A percentile compares a stretch with the other conserved stretches of the same genome.
Evolutionary conservation across 2,888 invertebrate genomes (phyloP).

Genomic region (Caenorhabditis wallacei): DNA sequence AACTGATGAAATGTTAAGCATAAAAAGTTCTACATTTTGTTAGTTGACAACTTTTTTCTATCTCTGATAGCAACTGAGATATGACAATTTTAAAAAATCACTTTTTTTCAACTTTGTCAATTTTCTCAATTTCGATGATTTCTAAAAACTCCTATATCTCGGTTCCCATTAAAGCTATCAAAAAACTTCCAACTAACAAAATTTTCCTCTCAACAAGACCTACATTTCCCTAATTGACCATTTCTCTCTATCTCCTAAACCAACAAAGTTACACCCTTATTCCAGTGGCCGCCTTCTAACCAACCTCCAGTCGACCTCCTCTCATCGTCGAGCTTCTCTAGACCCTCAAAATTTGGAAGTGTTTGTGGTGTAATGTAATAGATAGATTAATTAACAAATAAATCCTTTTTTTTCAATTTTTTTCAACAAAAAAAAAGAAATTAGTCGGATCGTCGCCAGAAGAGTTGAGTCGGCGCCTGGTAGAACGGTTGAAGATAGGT

Average conservation of each 20-base stretch:
- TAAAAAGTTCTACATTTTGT: background rate
- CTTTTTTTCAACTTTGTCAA: no score
- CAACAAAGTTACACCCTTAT: background rate
- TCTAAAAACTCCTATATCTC: no score
- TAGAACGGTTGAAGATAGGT: conserved; percentile 54
- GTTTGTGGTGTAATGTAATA: conserved; percentile 57
- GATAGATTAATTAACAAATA: conserved; percentile 19
- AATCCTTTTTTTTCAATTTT: conserved; percentile 21
- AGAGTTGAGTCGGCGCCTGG: conserved; percentile 31
- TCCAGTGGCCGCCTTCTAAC: conserved; percentile 56
- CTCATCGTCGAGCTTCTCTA: conserved; percentile 11
- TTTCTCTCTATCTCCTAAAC: background rate
- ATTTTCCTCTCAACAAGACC: background rate
- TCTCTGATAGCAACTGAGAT: background rate
- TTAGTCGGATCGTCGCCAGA: conserved; percentile 30
- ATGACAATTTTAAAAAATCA: no score
- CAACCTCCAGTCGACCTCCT: conserved; percentile 29
- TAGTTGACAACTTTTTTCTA: background rate
- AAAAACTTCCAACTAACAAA: no score
- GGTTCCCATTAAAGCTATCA: background rate
- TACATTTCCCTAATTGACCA: background rate
- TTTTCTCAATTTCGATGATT: no score
- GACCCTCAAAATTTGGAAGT: conserved; percentile 42
- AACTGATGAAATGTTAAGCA: no score
- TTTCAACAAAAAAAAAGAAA: background rate